Conservation (phyloP, 1,140 invertebrate genomes). For the Magallana ariakensis region DNA sequence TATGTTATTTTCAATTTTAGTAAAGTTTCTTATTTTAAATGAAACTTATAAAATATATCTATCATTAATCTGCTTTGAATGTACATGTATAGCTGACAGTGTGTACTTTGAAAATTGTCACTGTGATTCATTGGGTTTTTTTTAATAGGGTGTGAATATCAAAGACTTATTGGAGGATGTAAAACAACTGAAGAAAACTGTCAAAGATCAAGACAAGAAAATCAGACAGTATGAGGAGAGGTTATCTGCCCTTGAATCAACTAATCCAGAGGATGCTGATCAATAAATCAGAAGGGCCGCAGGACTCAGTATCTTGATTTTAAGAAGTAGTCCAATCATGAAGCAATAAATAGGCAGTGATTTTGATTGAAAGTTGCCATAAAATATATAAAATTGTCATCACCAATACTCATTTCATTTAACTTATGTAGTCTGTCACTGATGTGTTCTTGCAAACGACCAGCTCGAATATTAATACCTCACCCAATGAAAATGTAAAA, state of each 20-base stretch:
- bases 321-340: constrained; percentile 11
- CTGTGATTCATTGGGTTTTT: background rate
- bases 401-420: constrained; percentile 38
- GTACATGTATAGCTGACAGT: too few species aligned
- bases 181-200: constrained; percentile 36
- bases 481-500: too few species aligned
- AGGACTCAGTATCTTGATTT: constrained; percentile 28
- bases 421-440: background rate
- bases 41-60: too few species aligned
- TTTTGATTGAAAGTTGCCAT: constrained; percentile 28
- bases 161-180: constrained; percentile 42
- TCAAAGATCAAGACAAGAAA: constrained; percentile 41
- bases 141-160: constrained; percentile 10
- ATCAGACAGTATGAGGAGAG: constrained; percentile 24
- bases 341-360: constrained; percentile 29
- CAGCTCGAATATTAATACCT: background rate
- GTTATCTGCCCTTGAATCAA: constrained; percentile 39
- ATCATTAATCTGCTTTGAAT: too few species aligned
- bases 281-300: background rate
- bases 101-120: background rate
- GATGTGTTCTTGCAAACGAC: background rate
- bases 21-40: too few species aligned
- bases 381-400: constrained; percentile 21
- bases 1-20: background rate
- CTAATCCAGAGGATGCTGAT: background rate